Conservation (phyloP, 2,888 invertebrate genomes). For the Drosophila sordidula region DNA sequence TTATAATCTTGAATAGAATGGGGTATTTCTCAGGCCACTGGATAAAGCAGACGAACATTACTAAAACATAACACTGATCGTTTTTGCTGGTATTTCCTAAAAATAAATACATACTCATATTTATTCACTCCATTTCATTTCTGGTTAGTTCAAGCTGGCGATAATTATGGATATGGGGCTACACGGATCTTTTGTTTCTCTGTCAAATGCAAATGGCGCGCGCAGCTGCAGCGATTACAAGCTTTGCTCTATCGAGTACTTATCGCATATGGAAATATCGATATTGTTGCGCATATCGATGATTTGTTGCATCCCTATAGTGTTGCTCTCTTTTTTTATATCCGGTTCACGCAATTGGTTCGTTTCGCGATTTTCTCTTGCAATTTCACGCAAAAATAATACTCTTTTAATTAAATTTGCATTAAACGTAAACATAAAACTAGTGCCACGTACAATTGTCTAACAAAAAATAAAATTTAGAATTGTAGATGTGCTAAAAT, state of each 20-base stretch:
- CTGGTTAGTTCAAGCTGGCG: neutral
- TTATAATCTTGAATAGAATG: neutral
- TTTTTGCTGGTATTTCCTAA: no score
- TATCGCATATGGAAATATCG: slow-evolving; percentile 21
- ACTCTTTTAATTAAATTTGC: slow-evolving; percentile 44
- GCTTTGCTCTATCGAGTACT: neutral
- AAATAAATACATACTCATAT: no score
- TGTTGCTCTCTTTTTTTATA: slow-evolving; percentile 80
- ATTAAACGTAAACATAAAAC: slow-evolving; percentile 52
- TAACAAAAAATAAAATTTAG: slow-evolving; percentile 1
- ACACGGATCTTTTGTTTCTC: neutral
- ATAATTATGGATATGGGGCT: neutral
- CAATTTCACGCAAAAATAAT: slow-evolving; percentile 47
- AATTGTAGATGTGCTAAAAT: slow-evolving; percentile 19
- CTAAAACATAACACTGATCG: no score
- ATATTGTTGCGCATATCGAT: slow-evolving; percentile 21
- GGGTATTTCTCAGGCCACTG: neutral
- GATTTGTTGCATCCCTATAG: slow-evolving; percentile 20
- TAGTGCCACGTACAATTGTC: slow-evolving; percentile 17
- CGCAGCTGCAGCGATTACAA: neutral
- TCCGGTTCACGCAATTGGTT: slow-evolving; percentile 83
- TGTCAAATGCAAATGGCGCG: neutral
- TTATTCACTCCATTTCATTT: no score
- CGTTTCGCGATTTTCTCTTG: slow-evolving; percentile 70
- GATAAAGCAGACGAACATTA: no score